Conservation (phyloP, 2,113 vertebrate genomes). For the Odontophorus gujanensis region DNA sequence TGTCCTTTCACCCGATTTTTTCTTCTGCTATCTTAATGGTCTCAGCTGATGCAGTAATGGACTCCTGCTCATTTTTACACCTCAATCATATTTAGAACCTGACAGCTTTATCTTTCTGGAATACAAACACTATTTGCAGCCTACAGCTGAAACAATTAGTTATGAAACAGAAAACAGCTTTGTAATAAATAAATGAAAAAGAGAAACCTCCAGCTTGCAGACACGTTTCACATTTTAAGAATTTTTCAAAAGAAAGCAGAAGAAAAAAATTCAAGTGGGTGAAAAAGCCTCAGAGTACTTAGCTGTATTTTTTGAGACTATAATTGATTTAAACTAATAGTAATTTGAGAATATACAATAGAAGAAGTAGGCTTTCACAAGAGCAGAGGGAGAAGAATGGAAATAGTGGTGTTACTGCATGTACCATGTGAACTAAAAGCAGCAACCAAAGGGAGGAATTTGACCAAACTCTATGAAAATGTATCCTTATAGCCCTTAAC, state of each 20-base stretch:
- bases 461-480: background rate
- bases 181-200: background rate
- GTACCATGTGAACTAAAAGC: background rate
- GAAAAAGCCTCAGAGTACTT: slow-evolving; percentile 4
- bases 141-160: slow-evolving; percentile 35
- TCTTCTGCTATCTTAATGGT: background rate
- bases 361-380: background rate
- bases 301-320: background rate
- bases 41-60: background rate
- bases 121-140: background rate
- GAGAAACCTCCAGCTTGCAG: background rate
- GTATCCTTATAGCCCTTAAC: background rate
- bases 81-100: slow-evolving; percentile 20
- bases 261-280: background rate
- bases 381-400: background rate
- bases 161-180: slow-evolving; percentile 2
- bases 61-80: background rate
- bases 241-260: slow-evolving; percentile 12
- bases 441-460: background rate
- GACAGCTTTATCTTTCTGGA: slow-evolving; percentile 29
- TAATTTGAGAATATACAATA: background rate
- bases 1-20: background rate
- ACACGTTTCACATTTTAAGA: slow-evolving; percentile 9
- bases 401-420: background rate
- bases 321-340: background rate